Evolutionary conservation across 2,888 invertebrate species (phyloP).

Genomic region (Tanypteryx hageni): DNA sequence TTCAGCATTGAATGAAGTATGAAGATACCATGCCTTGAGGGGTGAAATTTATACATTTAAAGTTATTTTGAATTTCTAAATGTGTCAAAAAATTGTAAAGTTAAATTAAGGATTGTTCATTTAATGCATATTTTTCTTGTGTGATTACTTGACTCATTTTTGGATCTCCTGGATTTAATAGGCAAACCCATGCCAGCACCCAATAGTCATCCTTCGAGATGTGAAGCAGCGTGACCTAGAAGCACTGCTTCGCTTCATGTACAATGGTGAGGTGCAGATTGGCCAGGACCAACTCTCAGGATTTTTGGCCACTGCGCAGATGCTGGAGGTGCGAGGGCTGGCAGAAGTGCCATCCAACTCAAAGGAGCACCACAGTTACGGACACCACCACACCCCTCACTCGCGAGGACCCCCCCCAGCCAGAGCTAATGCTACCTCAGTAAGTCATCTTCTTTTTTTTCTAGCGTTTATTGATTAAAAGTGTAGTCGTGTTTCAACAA

Average conservation of each 20-base stretch:
- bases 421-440: slow-evolving; percentile 64
- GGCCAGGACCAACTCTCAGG: slow-evolving; percentile 91
- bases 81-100: too few relatives aligned
- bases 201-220: slow-evolving; percentile 91
- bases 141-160: too few relatives aligned
- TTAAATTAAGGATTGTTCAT: too few relatives aligned
- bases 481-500: too few relatives aligned
- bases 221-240: slow-evolving; percentile 92
- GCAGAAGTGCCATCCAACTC: slow-evolving; percentile 83
- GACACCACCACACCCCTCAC: slow-evolving; percentile 53
- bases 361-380: slow-evolving; percentile 56
- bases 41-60: too few relatives aligned
- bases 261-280: slow-evolving; percentile 93
- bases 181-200: slow-evolving; percentile 94
- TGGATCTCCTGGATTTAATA: slow-evolving; percentile 69
- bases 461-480: too few relatives aligned
- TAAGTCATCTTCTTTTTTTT: neutral
- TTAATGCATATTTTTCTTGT: too few relatives aligned
- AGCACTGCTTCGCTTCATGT: slow-evolving; percentile 92
- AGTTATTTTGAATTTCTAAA: too few relatives aligned
- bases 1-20: too few relatives aligned
- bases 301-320: slow-evolving; percentile 91
- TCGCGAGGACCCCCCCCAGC: slow-evolving; percentile 46
- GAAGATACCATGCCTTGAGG: too few relatives aligned
- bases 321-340: slow-evolving; percentile 90